Percentiles rank a stretch among this genome's conserved stretches.
Evolutionary conservation across 2,888 invertebrate genomes (phyloP).

Genomic region (Hypolimnas misippus): DNA sequence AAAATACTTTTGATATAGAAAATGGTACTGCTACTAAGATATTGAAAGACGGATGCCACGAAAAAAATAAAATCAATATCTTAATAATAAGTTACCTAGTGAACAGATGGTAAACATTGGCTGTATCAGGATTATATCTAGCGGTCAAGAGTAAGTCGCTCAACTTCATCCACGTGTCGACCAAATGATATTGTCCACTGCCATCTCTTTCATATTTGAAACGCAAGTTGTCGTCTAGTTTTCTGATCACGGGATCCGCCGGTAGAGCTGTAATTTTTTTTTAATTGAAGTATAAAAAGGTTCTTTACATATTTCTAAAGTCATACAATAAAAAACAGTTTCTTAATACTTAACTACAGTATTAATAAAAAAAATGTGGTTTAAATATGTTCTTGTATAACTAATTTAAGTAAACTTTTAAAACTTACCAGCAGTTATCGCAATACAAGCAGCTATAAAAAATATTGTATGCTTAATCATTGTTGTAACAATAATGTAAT

Average conservation of each 20-base stretch:
- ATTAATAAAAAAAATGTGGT: no score
- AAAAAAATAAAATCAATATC: no score
- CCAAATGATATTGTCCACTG: conserved; percentile 44
- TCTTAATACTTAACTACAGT: no score
- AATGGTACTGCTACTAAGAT: no score
- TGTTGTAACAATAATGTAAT: not conserved
- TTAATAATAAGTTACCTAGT: conserved; percentile 54
- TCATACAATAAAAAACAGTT: no score
- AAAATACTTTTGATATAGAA: no score
- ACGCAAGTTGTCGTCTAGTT: conserved; percentile 47
- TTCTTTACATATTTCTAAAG: not conserved
- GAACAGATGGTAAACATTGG: conserved; percentile 64
- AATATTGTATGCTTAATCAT: conserved; percentile 1
- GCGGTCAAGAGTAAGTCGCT: conserved; percentile 46
- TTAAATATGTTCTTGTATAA: no score
- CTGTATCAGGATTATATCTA: conserved; percentile 52
- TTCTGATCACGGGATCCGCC: conserved; percentile 44
- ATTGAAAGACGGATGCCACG: no score
- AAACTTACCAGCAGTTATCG: conserved; percentile 1
- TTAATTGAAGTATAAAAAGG: not conserved
- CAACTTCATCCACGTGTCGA: conserved; percentile 49
- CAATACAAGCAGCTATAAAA: not conserved
- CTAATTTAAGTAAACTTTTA: not conserved
- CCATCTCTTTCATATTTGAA: conserved; percentile 52
- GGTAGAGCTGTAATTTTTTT: conserved; percentile 49